Evolutionary conservation across 2,888 invertebrate genomes (phyloP).

Genomic region (Dicyrtoma fusca): DNA sequence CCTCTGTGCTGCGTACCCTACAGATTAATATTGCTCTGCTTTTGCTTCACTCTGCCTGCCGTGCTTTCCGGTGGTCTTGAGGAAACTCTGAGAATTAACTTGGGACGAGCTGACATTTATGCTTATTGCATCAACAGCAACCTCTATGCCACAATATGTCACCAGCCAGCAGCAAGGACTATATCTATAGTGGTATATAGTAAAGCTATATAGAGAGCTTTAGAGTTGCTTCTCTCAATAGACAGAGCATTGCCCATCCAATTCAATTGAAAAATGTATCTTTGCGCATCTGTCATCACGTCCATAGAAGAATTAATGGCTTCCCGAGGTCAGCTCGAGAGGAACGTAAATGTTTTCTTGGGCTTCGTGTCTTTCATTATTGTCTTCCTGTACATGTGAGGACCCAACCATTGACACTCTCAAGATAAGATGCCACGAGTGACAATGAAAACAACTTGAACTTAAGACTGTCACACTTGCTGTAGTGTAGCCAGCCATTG

Average conservation of each 20-base stretch:
- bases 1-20: no score
- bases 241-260: neutral
- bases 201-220: neutral
- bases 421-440: neutral
- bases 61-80: slow-evolving; percentile 18
- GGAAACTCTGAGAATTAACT: slow-evolving; percentile 14
- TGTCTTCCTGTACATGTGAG: neutral
- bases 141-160: no score
- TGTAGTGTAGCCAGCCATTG: no score
- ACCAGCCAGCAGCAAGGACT: neutral
- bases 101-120: neutral
- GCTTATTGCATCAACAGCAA: no score
- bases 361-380: no score
- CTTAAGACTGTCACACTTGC: slow-evolving; percentile 3
- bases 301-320: slow-evolving; percentile 17
- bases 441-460: neutral
- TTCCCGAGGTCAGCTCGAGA: slow-evolving; percentile 16
- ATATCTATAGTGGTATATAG: neutral
- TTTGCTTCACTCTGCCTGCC: neutral
- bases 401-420: neutral
- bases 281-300: slow-evolving; percentile 6
- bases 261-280: no score
- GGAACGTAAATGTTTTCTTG: no score
- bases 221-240: neutral
- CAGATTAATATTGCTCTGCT: no score